Conservation (phyloP, 1,140 invertebrate species). For the Acromyrmex charruanus region DNA sequence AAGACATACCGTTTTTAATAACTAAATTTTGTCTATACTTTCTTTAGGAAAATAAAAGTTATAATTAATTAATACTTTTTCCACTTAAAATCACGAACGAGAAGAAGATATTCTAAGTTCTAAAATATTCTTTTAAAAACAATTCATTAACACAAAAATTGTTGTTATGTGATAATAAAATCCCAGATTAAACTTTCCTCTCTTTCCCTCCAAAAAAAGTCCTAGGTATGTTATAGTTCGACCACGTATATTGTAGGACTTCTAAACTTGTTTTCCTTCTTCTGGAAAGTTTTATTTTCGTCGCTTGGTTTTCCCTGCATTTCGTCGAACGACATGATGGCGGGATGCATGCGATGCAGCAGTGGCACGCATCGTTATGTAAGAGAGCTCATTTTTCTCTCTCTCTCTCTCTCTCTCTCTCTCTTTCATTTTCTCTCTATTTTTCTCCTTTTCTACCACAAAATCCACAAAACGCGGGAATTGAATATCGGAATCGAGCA, state of each 20-base stretch:
- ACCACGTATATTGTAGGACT: background rate
- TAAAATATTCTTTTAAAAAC: no score
- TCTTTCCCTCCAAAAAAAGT: no score
- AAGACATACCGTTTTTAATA: no score
- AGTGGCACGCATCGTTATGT: slow-evolving; percentile 42
- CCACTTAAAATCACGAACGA: no score
- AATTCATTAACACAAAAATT: no score
- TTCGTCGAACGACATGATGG: slow-evolving; percentile 20
- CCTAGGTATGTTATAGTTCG: background rate
- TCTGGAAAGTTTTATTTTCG: background rate
- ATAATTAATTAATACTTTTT: no score
- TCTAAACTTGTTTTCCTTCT: slow-evolving; percentile 44
- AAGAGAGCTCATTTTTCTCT: slow-evolving; percentile 16
- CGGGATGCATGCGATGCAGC: slow-evolving; percentile 19
- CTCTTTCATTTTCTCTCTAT: no score
- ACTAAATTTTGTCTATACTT: no score
- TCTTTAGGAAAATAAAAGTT: no score
- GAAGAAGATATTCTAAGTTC: no score
- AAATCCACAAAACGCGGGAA: slow-evolving; percentile 61
- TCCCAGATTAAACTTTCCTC: no score
- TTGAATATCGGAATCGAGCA: slow-evolving; percentile 60
- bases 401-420: background rate
- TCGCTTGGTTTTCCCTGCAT: slow-evolving; percentile 42
- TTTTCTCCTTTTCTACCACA: background rate
- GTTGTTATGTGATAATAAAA: no score